Evolutionary conservation across 2,888 invertebrate species (phyloP), one percentile per base, ranked within the genome.

Genomic region (Tenodera sinensis): DNA sequence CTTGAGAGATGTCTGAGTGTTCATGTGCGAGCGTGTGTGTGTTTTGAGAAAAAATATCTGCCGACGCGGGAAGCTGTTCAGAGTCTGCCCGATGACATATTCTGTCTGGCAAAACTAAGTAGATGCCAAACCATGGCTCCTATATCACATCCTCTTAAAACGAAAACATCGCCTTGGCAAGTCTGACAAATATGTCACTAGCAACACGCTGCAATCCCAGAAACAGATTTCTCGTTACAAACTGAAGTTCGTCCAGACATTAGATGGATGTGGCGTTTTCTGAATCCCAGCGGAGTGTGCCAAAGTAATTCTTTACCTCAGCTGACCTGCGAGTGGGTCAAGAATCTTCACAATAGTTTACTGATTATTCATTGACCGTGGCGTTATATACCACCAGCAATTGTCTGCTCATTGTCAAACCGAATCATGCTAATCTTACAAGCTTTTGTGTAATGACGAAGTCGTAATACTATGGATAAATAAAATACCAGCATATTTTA

Each of bases 21-120:
- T 71, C 54, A 71, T 20, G 54, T 71, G 20, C 25, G 54, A 71
- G 54, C 25, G 15, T 3, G 54, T 71, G 54, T 71, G 54, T 71
- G 54, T 71, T 15, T 71, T 25, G 54, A 71, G 54, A 25, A 71
- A 71, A 71, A 71, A 71, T 71, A 71, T 71, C 54, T 71, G 15
- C 54, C 54, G 54, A 71, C 54, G 54, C 54, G 54, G 54, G 54
- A 71, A 71, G 54, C 54, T 20, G 20, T 71, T 71, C 54, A 71
- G 54, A 25, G 54, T 71, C 54, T 71, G 54, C 15, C 82, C 42
- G 83, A 87, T 87, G 87, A 87, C 87, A 87, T 71, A 87, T 87
- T 83, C 87, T 87, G 83, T 83, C 87, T 87, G 42, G 34, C 34
- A 83, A 34, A 27, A 87, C 87, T 34, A 87, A 87, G 87, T 83